Evolutionary conservation across 2,888 invertebrate species (phyloP).

Genomic region (Lasiommata megera): DNA sequence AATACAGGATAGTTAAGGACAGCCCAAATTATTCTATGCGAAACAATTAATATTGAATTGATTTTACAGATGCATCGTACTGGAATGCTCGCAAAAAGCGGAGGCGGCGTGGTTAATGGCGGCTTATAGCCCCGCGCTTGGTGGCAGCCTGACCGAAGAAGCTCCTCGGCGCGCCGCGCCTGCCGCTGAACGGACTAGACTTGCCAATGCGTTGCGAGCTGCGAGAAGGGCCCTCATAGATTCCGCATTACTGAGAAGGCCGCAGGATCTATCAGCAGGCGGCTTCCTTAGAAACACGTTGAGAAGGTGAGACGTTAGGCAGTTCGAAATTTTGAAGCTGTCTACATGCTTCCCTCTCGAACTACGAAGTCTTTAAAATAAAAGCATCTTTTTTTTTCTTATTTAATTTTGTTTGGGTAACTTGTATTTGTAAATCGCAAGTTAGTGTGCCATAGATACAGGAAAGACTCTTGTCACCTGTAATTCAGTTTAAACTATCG

Average conservation of each 20-base stretch:
- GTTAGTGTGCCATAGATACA: too few relatives aligned
- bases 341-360: too few relatives aligned
- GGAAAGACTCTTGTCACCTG: too few relatives aligned
- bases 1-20: too few relatives aligned
- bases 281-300: conserved; percentile 94
- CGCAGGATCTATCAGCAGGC: conserved; percentile 88
- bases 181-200: conserved; percentile 91
- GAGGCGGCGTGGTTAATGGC: conserved; percentile 96
- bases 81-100: conserved; percentile 93
- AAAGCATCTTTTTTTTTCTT: too few relatives aligned
- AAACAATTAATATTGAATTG: background rate
- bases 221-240: conserved; percentile 92
- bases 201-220: conserved; percentile 93
- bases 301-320: conserved; percentile 85
- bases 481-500: background rate
- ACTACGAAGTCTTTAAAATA: too few relatives aligned
- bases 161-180: conserved; percentile 84
- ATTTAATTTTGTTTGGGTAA: too few relatives aligned
- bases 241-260: conserved; percentile 89
- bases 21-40: background rate
- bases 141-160: conserved; percentile 90
- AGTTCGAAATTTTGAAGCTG: too few relatives aligned
- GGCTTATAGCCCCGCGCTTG: conserved; percentile 93
- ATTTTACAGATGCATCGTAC: conserved; percentile 90
- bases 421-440: too few relatives aligned